Evolutionary conservation across 2,797 vertebrate species (phyloP).

Genomic region (Hydrocynus forskahlii): DNA sequence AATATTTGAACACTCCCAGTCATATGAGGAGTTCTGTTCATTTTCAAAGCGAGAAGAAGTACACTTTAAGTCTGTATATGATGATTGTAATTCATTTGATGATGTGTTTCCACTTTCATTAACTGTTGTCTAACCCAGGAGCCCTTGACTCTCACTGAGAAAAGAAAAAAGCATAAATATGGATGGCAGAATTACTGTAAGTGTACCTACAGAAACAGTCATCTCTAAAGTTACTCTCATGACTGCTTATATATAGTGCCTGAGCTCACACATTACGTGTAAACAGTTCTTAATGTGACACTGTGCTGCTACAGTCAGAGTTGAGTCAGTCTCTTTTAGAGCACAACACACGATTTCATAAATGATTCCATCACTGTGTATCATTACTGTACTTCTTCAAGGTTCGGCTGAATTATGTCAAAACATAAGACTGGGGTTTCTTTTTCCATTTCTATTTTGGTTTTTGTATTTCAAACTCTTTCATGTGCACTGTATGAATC

Average conservation of each 20-base stretch:
- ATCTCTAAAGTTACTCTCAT: background rate
- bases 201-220: background rate
- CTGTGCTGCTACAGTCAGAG: background rate
- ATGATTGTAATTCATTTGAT: background rate
- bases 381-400: background rate
- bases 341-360: background rate
- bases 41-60: no score
- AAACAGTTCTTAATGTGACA: conserved; percentile 1
- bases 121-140: background rate
- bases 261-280: background rate
- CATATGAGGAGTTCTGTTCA: no score
- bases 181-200: background rate
- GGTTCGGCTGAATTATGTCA: background rate
- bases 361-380: background rate
- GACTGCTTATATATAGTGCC: background rate
- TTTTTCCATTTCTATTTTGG: background rate
- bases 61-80: background rate
- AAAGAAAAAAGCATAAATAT: background rate
- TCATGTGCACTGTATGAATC: no score
- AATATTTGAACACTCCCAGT: no score
- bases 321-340: conserved; percentile 2
- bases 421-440: background rate
- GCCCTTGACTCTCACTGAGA: background rate
- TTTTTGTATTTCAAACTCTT: no score
- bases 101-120: background rate